Conservation (phyloP, 2,113 vertebrate species). For the Perognathus longimembris region DNA sequence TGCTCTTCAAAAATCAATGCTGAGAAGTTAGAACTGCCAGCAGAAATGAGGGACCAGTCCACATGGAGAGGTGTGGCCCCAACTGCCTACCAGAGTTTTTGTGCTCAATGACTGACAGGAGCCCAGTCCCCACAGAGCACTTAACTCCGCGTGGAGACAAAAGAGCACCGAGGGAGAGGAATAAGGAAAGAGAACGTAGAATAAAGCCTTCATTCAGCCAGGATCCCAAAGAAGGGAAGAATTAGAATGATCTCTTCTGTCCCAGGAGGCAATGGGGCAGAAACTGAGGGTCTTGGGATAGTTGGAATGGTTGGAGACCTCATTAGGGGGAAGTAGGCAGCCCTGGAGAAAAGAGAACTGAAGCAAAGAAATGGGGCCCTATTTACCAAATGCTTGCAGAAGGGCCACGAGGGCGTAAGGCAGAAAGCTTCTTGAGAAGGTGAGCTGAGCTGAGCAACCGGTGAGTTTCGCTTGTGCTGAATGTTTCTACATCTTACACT, state of each 20-base stretch:
- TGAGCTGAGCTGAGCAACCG: no score
- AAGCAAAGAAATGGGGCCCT: not conserved
- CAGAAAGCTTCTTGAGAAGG: not conserved
- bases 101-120: not conserved
- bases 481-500: not conserved
- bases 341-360: not conserved
- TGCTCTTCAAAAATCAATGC: not conserved
- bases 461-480: not conserved
- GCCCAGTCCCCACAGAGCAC: not conserved
- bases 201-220: not conserved
- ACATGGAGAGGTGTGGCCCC: not conserved
- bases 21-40: not conserved
- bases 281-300: not conserved
- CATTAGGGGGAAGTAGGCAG: rapidly evolving
- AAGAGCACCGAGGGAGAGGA: slow-evolving; percentile 5
- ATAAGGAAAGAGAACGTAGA: slow-evolving; percentile 11
- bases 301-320: not conserved
- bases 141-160: not conserved
- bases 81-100: not conserved
- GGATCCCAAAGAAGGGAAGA: not conserved
- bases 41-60: not conserved
- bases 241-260: not conserved
- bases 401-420: not conserved
- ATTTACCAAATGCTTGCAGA: not conserved
- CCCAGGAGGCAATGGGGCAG: not conserved